Evolutionary conservation across 2,888 invertebrate species (phyloP), one percentile per base, ranked within the genome.

Genomic region (Eristalis intricaria): DNA sequence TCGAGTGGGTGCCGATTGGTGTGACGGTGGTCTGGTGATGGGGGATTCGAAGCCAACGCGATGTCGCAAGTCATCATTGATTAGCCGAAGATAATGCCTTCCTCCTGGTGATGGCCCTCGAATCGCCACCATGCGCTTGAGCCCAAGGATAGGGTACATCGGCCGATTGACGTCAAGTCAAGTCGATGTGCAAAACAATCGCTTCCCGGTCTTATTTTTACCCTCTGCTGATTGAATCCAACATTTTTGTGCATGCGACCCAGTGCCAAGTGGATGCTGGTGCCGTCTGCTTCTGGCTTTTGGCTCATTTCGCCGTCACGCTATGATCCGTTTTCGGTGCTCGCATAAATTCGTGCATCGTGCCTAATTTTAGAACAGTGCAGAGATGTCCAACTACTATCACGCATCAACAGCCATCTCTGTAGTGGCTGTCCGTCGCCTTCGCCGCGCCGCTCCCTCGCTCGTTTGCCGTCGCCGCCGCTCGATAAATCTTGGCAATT

Each of bases 341-440:
- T 58, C 60, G 22, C 13, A 61, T 2, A 23, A 26, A 26, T 29
- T 29, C 38, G 60, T 43, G 3, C 19, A 15, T 29, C 7, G 29
- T 29, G 29, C 38, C 3, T 81, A 74, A 64, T 68, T 81, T 38
- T 64, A 58, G 60, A 15, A n/a, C 35, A 5, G 35, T 50, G 23
- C 80, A 80, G 80, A 80, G 80, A 80, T 73, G 73, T 80, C 23
- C 23, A 29, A 68, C 11, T 1, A 35, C 4, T 29, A 58, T 50
- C n/a, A 69, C 74, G 74, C 74, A 69, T 81, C 69, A 75, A 74
- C 81, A 81, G 56, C 74, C 63, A 69, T 81, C 80, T 80, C 74
- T 79, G 65, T 71, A 66, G 19, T 68, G n/a, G 26, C 15, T 1
- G 15, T 22, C 15, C n/a, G n/a, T n/a, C n/a, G n/a, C n/a, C n/a